These are phyloP conservation scores for Myotis pilosus DNA, from an alignment of 2,797 vertebrate species.

Conservation along the genomic window DNA sequence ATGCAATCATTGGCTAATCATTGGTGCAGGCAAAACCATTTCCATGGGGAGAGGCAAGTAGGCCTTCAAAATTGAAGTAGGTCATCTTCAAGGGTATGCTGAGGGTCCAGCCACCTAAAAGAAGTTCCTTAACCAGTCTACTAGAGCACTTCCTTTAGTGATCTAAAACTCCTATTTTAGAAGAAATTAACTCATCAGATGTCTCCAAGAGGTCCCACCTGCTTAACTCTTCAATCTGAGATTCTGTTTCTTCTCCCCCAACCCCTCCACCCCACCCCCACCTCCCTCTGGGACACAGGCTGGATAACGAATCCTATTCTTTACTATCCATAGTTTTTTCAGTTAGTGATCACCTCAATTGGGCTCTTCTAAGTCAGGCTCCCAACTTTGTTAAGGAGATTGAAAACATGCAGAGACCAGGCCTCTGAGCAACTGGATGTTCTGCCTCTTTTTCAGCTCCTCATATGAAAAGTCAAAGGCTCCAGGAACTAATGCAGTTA, in stretches of 20 bases:
- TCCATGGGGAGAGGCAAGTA: not conserved
- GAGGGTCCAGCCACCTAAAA: not conserved
- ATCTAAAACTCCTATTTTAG: not conserved
- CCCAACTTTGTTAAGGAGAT: not conserved
- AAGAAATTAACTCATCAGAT: not conserved
- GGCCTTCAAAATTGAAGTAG: not conserved
- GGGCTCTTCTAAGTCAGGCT: not conserved
- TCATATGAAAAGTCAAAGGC: not conserved
- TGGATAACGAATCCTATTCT: not conserved
- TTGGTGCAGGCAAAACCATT: not conserved
- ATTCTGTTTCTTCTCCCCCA: not conserved
- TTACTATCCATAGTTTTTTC: not conserved
- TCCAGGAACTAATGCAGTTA: not conserved
- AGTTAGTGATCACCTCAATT: not conserved
- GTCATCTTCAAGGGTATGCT: not conserved
- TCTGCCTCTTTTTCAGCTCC: slow-evolving; percentile 49
- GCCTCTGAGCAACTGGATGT: not conserved
- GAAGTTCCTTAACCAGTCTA: not conserved
- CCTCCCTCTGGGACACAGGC: not conserved
- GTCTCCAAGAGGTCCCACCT: not conserved
- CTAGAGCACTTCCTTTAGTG: not conserved
- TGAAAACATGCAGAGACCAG: not conserved
- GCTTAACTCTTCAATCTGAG: not conserved
- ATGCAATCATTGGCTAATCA: not conserved
- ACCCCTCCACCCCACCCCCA: not conserved